These are phyloP conservation scores for Zhuqinia jingwanae DNA, from an alignment of 2,888 invertebrate genomes.

Conservation along the genomic window DNA sequence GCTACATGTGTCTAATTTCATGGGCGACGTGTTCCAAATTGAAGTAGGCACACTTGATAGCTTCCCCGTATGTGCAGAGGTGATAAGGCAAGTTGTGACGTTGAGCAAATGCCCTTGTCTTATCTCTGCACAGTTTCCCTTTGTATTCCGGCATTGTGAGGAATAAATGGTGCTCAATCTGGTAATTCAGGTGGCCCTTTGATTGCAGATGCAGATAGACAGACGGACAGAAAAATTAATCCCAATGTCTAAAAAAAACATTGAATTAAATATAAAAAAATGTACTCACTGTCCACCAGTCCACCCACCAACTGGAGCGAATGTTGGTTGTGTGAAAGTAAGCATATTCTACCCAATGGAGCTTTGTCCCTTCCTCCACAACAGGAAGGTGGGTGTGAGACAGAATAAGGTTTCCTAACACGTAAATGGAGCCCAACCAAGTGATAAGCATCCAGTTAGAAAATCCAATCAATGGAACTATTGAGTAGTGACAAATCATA, in stretches of 20 bases:
- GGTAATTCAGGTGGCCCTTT: too few relatives aligned
- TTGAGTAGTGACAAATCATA: slow-evolving; percentile 78
- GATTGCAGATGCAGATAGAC: too few relatives aligned
- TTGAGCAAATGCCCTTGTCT: too few relatives aligned
- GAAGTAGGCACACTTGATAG: slow-evolving; percentile 69
- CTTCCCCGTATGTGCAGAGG: slow-evolving; percentile 73
- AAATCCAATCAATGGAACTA: too few relatives aligned
- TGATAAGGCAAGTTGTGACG: too few relatives aligned
- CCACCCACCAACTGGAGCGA: slow-evolving; percentile 66
- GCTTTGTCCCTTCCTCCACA: slow-evolving; percentile 49
- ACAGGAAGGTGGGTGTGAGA: slow-evolving; percentile 77
- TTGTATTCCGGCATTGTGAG: too few relatives aligned
- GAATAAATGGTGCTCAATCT: too few relatives aligned
- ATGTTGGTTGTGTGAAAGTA: slow-evolving; percentile 70
- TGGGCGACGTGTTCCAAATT: slow-evolving; percentile 76
- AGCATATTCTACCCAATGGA: slow-evolving; percentile 75
- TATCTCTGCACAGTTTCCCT: too few relatives aligned
- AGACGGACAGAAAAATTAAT: too few relatives aligned
- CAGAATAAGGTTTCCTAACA: slow-evolving; percentile 78
- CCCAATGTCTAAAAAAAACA: too few relatives aligned
- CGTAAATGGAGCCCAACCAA: slow-evolving; percentile 78
- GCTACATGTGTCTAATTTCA: slow-evolving; percentile 66
- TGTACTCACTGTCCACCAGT: slow-evolving; percentile 64
- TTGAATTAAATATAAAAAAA: too few relatives aligned
- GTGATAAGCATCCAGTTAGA: slow-evolving; percentile 76